Evolutionary conservation across 1,140 invertebrate species (phyloP).

Genomic region (Orussus abietinus): DNA sequence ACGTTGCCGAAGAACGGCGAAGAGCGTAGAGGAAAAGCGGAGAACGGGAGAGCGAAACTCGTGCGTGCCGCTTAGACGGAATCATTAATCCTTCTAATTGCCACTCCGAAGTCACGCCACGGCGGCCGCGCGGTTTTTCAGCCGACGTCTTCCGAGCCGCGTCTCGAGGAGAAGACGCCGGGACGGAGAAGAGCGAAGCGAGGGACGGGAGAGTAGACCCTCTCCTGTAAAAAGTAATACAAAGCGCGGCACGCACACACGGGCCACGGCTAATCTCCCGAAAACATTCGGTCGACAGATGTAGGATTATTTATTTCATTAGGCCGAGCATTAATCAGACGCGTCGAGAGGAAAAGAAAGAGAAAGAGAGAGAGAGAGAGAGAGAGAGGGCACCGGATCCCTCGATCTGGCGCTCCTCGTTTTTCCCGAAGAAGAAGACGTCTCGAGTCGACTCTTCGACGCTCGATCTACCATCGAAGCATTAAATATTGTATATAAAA

Average conservation of each 20-base stretch:
- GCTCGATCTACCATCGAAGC: no score
- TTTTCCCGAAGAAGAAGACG: no score
- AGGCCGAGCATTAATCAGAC: slow-evolving; percentile 37
- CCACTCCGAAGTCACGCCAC: slow-evolving; percentile 27
- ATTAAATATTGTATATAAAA: no score
- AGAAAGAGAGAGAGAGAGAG: no score
- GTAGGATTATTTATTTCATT: slow-evolving; percentile 43
- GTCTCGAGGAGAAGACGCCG: slow-evolving; percentile 13
- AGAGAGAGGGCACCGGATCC: no score
- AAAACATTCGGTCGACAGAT: slow-evolving; percentile 39
- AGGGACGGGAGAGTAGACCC: slow-evolving; percentile 1
- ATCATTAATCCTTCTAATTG: slow-evolving; percentile 44
- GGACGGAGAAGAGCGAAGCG: neutral
- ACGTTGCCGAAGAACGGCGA: no score
- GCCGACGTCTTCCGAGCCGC: slow-evolving; percentile 9
- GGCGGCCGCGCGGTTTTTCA: slow-evolving; percentile 15
- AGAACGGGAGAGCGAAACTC: neutral
- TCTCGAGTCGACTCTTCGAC: no score
- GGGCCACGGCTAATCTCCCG: slow-evolving; percentile 8
- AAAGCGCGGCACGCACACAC: neutral
- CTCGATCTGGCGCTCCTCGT: no score
- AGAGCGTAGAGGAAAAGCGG: neutral
- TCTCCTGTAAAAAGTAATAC: slow-evolving; percentile 2
- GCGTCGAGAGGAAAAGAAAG: no score
- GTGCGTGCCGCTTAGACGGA: slow-evolving; percentile 12